Conservation (phyloP, 1,140 invertebrate species). For the Drosophila persimilis region DNA sequence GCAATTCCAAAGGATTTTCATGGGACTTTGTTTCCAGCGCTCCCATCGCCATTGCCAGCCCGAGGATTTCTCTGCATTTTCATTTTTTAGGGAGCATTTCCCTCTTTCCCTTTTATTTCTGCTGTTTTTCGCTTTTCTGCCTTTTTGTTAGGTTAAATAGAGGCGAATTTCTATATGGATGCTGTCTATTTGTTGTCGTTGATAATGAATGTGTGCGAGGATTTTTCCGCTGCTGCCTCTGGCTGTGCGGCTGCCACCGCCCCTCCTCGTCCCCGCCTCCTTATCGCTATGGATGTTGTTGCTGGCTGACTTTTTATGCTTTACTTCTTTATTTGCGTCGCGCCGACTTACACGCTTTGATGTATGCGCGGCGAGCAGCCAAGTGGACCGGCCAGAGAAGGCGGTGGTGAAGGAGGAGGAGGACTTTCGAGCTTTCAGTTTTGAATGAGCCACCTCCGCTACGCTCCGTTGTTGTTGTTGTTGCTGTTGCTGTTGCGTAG, state of each 20-base stretch:
- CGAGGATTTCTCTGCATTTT: constrained; percentile 78
- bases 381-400: constrained; percentile 56
- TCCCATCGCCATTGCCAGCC: constrained; percentile 36
- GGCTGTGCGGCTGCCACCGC: background rate
- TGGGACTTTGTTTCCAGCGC: constrained; percentile 64
- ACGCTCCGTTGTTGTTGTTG: constrained; percentile 1
- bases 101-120: constrained; percentile 23
- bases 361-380: constrained; percentile 72
- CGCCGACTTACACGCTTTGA: constrained; percentile 75
- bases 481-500: constrained; percentile 65
- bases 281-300: constrained; percentile 26
- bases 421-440: constrained; percentile 48
- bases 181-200: constrained; percentile 66
- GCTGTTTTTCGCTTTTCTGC: constrained; percentile 30
- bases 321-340: constrained; percentile 75
- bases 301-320: constrained; percentile 72
- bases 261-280: background rate
- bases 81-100: constrained; percentile 56
- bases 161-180: constrained; percentile 67
- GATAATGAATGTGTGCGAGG: constrained; percentile 75
- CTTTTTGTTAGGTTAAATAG: constrained; percentile 66
- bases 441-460: constrained; percentile 44
- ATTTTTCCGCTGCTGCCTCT: constrained; percentile 43
- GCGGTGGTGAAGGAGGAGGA: background rate
- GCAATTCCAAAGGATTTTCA: constrained; percentile 82